phyloP scores from a whole-genome alignment of 2,888 invertebrate genomes.

The Caenorhabditis sulstoni region DNA sequence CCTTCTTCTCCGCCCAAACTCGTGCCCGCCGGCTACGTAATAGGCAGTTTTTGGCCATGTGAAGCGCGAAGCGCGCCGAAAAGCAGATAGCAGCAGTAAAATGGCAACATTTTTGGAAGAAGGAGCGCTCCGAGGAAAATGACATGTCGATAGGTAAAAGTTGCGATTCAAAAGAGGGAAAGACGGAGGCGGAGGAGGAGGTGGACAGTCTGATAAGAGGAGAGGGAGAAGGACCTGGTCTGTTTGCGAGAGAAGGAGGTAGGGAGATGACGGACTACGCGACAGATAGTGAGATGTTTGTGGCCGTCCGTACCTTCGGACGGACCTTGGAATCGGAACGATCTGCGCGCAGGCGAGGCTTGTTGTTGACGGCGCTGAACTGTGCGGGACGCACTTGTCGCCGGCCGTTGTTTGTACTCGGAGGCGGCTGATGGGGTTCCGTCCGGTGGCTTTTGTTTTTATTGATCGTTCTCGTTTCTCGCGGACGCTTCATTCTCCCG shows the following conservation, averaged over 20 bases:
- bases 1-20: background rate
- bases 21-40: constrained; percentile 14
- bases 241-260: constrained; percentile 23
- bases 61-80: constrained; percentile 22
- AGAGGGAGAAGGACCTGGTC: constrained; percentile 25
- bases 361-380: constrained; percentile 44
- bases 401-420: constrained; percentile 40
- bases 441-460: constrained; percentile 40
- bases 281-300: constrained; percentile 40
- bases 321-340: constrained; percentile 49
- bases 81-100: constrained; percentile 21
- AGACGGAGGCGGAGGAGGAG: background rate
- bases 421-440: constrained; percentile 36
- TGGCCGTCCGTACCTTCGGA: constrained; percentile 31
- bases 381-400: constrained; percentile 28
- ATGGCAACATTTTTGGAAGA: constrained; percentile 38
- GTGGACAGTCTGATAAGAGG: constrained; percentile 31
- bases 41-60: constrained; percentile 16
- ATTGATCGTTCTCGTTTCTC: constrained; percentile 30
- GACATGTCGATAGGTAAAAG: constrained; percentile 24
- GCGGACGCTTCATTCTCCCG: constrained; percentile 30
- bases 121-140: constrained; percentile 23
- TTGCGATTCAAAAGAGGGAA: constrained; percentile 8
- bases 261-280: no score
- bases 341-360: constrained; percentile 32